These are phyloP conservation scores for Marronus borbonicus DNA, from an alignment of 2,888 invertebrate genomes.

Conservation along the genomic window DNA sequence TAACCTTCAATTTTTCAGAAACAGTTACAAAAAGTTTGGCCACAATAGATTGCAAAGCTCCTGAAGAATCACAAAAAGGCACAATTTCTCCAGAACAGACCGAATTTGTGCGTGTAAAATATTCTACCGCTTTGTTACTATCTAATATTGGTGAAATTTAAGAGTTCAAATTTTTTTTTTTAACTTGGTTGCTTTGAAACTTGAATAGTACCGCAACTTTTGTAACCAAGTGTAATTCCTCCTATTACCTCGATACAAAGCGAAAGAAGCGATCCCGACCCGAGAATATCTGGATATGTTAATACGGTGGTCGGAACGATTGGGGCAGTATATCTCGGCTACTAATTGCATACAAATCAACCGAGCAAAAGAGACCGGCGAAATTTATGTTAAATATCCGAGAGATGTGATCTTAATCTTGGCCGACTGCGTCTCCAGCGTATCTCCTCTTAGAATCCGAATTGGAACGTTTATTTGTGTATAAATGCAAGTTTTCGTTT, in stretches of 20 bases:
- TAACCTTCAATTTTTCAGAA: no score
- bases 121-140: no score
- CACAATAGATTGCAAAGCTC: no score
- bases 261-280: constrained; percentile 3
- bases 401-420: constrained; percentile 63
- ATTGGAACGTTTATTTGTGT: constrained; percentile 51
- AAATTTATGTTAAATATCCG: constrained; percentile 63
- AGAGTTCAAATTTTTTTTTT: no score
- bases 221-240: constrained; percentile 11
- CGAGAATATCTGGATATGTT: constrained; percentile 64
- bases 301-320: constrained; percentile 62
- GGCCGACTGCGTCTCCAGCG: constrained; percentile 55
- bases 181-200: no score
- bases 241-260: background rate
- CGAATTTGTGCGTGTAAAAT: no score
- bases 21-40: no score
- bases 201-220: background rate
- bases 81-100: no score
- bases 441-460: constrained; percentile 54
- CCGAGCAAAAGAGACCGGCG: constrained; percentile 63
- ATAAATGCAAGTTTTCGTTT: constrained; percentile 12
- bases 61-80: no score
- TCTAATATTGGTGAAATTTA: no score
- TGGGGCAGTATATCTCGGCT: constrained; percentile 63
- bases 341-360: constrained; percentile 65